Evolutionary conservation across 2,888 invertebrate genomes (phyloP).

Genomic region (Leptinotarsa haldemani): DNA sequence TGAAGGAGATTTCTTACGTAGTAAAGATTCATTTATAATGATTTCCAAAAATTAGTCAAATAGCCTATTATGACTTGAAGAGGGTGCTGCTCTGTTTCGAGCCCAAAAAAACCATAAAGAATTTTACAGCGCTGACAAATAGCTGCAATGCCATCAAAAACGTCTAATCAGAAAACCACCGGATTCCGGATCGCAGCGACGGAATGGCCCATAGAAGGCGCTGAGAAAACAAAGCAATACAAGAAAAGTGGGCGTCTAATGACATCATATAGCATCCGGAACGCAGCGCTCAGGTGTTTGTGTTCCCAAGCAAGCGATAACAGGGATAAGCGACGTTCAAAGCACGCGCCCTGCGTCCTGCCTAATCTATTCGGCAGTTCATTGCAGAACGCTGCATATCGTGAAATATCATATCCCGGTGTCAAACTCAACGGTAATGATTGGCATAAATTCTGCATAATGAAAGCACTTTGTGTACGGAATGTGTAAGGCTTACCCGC

Average conservation of each 20-base stretch:
- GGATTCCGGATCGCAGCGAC: not conserved
- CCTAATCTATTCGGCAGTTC: constrained; percentile 63
- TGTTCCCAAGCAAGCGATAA: constrained; percentile 65
- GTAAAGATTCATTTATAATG: too few relatives aligned
- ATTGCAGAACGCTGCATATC: constrained; percentile 62
- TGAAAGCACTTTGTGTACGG: constrained; percentile 62
- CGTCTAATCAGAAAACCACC: constrained; percentile 9
- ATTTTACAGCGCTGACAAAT: not conserved
- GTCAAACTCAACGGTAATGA: constrained; percentile 66
- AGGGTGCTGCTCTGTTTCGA: not conserved
- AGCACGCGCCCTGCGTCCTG: constrained; percentile 53
- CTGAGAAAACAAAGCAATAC: constrained; percentile 23
- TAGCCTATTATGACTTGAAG: not conserved
- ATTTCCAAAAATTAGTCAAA: too few relatives aligned
- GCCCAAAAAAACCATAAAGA: not conserved
- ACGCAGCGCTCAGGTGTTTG: constrained; percentile 63
- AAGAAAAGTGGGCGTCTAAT: constrained; percentile 54
- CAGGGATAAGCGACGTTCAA: constrained; percentile 64
- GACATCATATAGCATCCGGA: constrained; percentile 57
- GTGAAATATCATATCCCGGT: constrained; percentile 66
- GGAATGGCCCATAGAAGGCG: constrained; percentile 16
- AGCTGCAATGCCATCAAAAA: not conserved
- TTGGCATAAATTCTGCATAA: constrained; percentile 67
- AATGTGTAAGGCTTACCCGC: constrained; percentile 51
- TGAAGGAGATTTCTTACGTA: too few relatives aligned